These are phyloP conservation scores for Sebastes baramenuke DNA, from an alignment of 2,797 vertebrate genomes.

Conservation along the genomic window DNA sequence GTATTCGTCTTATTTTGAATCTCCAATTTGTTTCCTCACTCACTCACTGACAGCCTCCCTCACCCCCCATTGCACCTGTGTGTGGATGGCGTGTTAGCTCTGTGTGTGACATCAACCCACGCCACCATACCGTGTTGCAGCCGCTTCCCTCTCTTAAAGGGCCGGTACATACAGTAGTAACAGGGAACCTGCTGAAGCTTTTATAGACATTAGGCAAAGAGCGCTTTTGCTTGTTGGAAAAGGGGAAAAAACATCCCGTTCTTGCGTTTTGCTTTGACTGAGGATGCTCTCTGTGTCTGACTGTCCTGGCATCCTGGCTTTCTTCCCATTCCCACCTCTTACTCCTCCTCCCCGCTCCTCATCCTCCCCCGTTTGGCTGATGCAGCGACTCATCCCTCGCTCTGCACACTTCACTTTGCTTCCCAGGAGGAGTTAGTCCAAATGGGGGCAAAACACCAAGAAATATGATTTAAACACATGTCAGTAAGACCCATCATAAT, in stretches of 20 bases:
- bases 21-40: constrained; percentile 30
- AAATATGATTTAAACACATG: constrained; percentile 21
- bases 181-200: neutral
- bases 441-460: constrained; percentile 29
- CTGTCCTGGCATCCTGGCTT: constrained; percentile 66
- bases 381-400: constrained; percentile 57
- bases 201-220: neutral
- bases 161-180: neutral
- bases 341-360: constrained; percentile 31
- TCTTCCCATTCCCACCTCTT: constrained; percentile 39
- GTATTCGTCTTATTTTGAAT: constrained; percentile 10
- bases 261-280: constrained; percentile 49
- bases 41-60: constrained; percentile 24
- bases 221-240: constrained; percentile 45
- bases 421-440: constrained; percentile 36
- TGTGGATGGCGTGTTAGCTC: constrained; percentile 14
- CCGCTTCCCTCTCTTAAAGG: constrained; percentile 46
- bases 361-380: constrained; percentile 55
- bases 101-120: constrained; percentile 11
- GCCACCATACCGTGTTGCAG: constrained; percentile 12
- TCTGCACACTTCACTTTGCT: constrained; percentile 29
- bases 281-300: constrained; percentile 67
- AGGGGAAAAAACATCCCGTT: constrained; percentile 6
- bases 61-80: constrained; percentile 13
- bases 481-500: neutral